phyloP scores from a whole-genome alignment of 2,888 invertebrate species.

The Pachydiplax longipennis region DNA sequence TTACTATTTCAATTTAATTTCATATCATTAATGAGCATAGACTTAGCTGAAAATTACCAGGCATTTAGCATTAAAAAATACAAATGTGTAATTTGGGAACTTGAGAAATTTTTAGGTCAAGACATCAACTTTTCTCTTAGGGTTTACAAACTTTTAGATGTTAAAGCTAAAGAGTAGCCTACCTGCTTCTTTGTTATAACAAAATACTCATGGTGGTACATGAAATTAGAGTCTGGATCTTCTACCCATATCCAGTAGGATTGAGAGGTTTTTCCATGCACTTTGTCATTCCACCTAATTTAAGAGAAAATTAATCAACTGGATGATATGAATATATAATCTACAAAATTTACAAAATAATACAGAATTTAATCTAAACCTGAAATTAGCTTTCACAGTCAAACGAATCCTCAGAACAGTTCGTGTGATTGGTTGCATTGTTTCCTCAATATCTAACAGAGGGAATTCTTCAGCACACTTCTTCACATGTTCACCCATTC shows the following conservation, averaged over 20 bases:
- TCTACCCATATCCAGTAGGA: constrained; percentile 99
- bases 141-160: too few species aligned
- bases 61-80: too few species aligned
- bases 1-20: too few species aligned
- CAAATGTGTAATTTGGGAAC: too few species aligned
- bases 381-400: constrained; percentile 74
- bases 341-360: constrained; percentile 10
- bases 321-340: not conserved
- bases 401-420: constrained; percentile 86
- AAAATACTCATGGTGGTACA: constrained; percentile 96
- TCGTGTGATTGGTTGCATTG: constrained; percentile 93
- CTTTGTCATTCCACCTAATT: constrained; percentile 83
- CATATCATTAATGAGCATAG: not conserved
- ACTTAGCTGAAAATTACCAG: not conserved
- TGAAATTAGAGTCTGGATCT: constrained; percentile 90
- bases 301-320: constrained; percentile 39
- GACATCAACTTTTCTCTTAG: too few species aligned
- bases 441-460: constrained; percentile 79
- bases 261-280: constrained; percentile 88
- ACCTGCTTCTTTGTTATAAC: constrained; percentile 82
- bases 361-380: constrained; percentile 53
- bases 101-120: too few species aligned
- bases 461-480: constrained; percentile 89
- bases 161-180: constrained; percentile 48
- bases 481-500: constrained; percentile 78